These are phyloP conservation scores for Micrasema longulum DNA, from an alignment of 1,140 invertebrate genomes.

Conservation along the genomic window DNA sequence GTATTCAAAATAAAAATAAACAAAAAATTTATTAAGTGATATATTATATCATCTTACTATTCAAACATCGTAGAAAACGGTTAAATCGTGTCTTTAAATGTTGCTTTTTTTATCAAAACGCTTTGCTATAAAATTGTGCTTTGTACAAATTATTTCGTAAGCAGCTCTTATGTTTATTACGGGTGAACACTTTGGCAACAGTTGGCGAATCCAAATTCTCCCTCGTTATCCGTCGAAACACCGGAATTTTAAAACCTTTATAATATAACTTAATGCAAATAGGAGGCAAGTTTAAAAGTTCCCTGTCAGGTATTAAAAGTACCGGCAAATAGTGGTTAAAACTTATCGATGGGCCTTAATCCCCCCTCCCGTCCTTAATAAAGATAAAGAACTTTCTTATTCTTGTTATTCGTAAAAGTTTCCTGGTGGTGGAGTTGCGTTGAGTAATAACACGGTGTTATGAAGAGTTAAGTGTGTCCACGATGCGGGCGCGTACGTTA, in stretches of 20 bases:
- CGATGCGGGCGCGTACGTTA: slow-evolving; percentile 29
- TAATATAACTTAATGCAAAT: slow-evolving; percentile 9
- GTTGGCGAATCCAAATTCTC: not conserved
- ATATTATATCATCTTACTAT: too few species aligned
- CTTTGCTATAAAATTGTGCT: too few species aligned
- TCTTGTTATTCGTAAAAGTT: slow-evolving; percentile 11
- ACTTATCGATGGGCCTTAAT: slow-evolving; percentile 19
- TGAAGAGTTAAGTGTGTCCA: slow-evolving; percentile 33
- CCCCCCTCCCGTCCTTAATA: slow-evolving; percentile 1
- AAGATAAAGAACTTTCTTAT: slow-evolving; percentile 24
- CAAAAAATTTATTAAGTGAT: too few species aligned
- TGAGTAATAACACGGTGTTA: slow-evolving; percentile 42
- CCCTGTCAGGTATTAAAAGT: slow-evolving; percentile 5
- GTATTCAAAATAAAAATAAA: too few species aligned
- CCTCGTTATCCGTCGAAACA: not conserved
- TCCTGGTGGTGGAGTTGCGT: not conserved
- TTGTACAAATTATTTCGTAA: not conserved
- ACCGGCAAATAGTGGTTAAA: slow-evolving; percentile 26
- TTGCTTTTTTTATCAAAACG: too few species aligned
- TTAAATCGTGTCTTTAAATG: too few species aligned
- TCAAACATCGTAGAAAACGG: too few species aligned
- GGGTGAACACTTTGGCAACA: not conserved
- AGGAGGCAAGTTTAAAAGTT: slow-evolving; percentile 5
- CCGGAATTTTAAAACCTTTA: not conserved
- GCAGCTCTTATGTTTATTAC: not conserved